phyloP scores from a whole-genome alignment of 2,888 invertebrate species.

The Acleris holmiana region DNA sequence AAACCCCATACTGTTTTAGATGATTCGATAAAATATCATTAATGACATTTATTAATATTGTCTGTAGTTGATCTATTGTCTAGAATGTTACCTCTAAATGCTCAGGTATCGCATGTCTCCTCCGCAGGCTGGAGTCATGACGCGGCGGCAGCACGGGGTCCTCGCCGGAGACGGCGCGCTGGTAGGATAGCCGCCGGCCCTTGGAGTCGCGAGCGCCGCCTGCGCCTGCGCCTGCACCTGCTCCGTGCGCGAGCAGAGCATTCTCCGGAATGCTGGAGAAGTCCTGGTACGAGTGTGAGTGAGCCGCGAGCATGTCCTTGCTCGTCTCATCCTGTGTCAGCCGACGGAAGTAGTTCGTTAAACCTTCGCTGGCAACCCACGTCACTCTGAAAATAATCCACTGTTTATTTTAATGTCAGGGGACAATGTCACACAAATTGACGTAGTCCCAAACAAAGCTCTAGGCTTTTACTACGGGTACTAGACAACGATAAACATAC shows the following conservation, averaged over 20 bases:
- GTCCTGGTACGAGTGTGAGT: constrained; percentile 68
- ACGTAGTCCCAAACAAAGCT: too few relatives aligned
- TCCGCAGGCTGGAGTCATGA: constrained; percentile 55
- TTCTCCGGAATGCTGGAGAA: constrained; percentile 64
- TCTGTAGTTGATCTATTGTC: neutral
- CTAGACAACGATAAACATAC: too few relatives aligned
- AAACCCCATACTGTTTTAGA: too few relatives aligned
- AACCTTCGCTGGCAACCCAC: constrained; percentile 74
- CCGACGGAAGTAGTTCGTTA: constrained; percentile 70
- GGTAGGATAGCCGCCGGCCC: constrained; percentile 73
- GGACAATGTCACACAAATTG: too few relatives aligned
- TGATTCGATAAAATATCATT: too few relatives aligned
- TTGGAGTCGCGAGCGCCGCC: constrained; percentile 56
- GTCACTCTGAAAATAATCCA: constrained; percentile 61
- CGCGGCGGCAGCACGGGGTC: constrained; percentile 58
- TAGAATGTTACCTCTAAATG: constrained; percentile 55
- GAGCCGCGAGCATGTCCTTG: constrained; percentile 56
- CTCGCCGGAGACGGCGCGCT: constrained; percentile 76
- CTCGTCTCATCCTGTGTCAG: constrained; percentile 68
- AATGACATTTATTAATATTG: too few relatives aligned
- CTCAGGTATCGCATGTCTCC: constrained; percentile 57
- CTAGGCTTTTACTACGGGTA: too few relatives aligned
- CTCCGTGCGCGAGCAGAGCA: constrained; percentile 41
- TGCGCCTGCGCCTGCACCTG: too few relatives aligned
- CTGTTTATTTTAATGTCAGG: too few relatives aligned